phyloP scores from a whole-genome alignment of 2,888 invertebrate genomes.

The Chydorus sphaericus region DNA sequence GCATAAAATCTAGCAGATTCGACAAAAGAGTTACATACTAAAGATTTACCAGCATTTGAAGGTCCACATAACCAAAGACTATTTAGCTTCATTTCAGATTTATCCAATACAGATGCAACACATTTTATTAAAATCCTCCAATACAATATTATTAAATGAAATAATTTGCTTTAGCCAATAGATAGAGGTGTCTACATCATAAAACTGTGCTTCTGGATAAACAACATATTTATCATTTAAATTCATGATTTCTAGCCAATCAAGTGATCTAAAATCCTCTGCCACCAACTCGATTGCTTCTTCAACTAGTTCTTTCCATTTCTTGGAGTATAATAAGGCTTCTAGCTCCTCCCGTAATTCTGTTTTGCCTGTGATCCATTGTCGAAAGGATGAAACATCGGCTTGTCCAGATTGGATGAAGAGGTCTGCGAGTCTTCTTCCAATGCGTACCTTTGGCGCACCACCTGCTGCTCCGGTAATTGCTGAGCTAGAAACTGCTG shows the following conservation, averaged over 20 bases:
- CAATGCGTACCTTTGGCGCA: neutral
- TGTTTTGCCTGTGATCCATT: neutral
- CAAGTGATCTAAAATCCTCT: neutral
- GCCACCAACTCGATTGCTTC: neutral
- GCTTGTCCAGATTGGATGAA: neutral
- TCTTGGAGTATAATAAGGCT: neutral
- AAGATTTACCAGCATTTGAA: neutral
- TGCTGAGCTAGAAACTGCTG: neutral
- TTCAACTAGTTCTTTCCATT: neutral
- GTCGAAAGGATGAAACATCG: neutral
- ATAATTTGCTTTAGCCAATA: neutral
- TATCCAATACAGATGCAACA: neutral
- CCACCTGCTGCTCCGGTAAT: neutral
- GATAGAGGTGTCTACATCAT: neutral
- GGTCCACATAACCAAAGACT: neutral
- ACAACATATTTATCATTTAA: neutral
- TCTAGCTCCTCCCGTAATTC: neutral
- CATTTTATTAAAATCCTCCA: neutral
- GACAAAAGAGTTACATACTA: neutral
- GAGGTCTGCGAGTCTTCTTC: neutral
- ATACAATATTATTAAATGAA: neutral
- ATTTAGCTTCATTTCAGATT: neutral
- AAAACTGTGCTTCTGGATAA: neutral
- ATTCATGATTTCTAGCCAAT: neutral
- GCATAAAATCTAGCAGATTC: neutral